phyloP scores from a whole-genome alignment of 2,888 invertebrate genomes.

The Euspilapteryx auroguttella region DNA sequence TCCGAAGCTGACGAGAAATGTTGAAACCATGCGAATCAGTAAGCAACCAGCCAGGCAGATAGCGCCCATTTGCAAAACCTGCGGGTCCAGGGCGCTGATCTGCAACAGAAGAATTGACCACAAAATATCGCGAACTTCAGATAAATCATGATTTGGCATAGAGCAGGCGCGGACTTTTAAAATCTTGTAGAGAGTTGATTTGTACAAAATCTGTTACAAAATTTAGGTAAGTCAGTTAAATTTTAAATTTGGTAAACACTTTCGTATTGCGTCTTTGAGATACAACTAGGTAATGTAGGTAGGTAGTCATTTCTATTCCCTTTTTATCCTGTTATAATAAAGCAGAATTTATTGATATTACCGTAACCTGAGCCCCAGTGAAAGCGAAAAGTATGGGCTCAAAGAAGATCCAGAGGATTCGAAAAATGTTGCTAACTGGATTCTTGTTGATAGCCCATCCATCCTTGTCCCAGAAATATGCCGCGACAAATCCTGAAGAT shows the following conservation, averaged over 20 bases:
- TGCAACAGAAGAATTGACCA: constrained; percentile 15
- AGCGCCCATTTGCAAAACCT: constrained; percentile 65
- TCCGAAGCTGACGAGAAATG: constrained; percentile 66
- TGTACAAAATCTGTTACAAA: too few relatives aligned
- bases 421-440: constrained; percentile 74
- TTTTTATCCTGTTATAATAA: too few relatives aligned
- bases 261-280: too few relatives aligned
- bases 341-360: too few relatives aligned
- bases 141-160: too few relatives aligned
- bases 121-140: too few relatives aligned
- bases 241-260: too few relatives aligned
- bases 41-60: constrained; percentile 65
- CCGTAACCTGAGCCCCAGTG: constrained; percentile 82
- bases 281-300: too few relatives aligned
- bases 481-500: constrained; percentile 71
- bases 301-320: too few relatives aligned
- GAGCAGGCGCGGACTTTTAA: too few relatives aligned
- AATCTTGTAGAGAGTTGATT: too few relatives aligned
- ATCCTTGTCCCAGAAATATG: constrained; percentile 70
- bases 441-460: constrained; percentile 77
- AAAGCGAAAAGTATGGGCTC: constrained; percentile 87
- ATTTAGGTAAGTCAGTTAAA: too few relatives aligned
- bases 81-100: constrained; percentile 62
- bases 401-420: constrained; percentile 84
- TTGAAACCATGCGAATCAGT: constrained; percentile 59